phyloP scores from a whole-genome alignment of 2,888 invertebrate species.

The Nymphalis urticae region DNA sequence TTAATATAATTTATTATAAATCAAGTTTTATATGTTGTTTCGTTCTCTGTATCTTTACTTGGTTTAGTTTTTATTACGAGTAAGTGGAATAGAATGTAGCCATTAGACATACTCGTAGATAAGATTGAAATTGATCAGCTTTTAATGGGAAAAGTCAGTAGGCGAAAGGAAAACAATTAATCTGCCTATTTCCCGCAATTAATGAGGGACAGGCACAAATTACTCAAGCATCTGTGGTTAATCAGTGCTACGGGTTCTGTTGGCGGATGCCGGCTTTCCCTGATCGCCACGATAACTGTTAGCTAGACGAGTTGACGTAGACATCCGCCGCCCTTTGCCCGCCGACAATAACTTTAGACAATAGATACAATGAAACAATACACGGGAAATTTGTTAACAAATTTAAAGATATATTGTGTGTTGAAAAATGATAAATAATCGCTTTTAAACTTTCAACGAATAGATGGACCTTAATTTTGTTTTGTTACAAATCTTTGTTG shows the following conservation, averaged over 20 bases:
- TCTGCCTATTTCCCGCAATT: constrained; percentile 75
- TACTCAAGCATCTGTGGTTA: constrained; percentile 70
- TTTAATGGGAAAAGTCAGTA: constrained; percentile 52
- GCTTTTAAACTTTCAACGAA: neutral
- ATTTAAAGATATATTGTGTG: neutral
- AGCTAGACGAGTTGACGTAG: constrained; percentile 36
- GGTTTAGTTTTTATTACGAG: neutral
- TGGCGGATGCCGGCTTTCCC: constrained; percentile 61
- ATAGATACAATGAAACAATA: constrained; percentile 17
- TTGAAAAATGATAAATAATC: constrained; percentile 4
- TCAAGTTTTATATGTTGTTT: neutral
- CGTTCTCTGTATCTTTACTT: neutral
- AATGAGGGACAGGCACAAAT: constrained; percentile 69
- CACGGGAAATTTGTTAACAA: neutral
- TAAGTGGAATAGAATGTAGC: neutral
- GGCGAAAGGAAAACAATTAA: constrained; percentile 75
- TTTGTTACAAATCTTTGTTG: neutral
- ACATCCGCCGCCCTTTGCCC: constrained; percentile 46
- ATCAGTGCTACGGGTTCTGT: constrained; percentile 52
- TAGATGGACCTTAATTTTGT: neutral
- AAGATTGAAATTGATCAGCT: constrained; percentile 14
- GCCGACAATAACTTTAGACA: constrained; percentile 23
- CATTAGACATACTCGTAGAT: constrained; percentile 1
- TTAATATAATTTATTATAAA: constrained; percentile 7
- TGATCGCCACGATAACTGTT: constrained; percentile 46